A percentile compares a stretch with the other conserved stretches of the same genome.
These are phyloP conservation scores for Apteryx mantelli DNA, from an alignment of 2,113 vertebrate species.

Conservation along the genomic window DNA sequence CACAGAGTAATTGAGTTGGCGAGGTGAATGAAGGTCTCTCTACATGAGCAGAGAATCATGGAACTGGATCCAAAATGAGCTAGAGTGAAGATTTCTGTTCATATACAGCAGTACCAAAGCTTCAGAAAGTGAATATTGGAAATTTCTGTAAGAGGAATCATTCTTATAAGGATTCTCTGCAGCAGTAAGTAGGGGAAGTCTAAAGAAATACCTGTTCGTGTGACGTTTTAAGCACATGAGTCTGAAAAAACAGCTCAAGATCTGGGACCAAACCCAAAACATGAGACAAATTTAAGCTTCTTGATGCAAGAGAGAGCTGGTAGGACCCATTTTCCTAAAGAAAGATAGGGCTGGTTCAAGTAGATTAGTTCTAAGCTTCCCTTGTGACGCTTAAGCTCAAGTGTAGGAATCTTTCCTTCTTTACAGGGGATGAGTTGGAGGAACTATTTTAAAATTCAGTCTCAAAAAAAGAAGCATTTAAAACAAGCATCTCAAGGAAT, in stretches of 20 bases:
- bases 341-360: neutral
- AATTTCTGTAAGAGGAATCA: neutral
- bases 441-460: neutral
- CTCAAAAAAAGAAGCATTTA: neutral
- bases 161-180: neutral
- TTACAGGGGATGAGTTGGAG: neutral
- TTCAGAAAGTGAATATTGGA: neutral
- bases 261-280: neutral
- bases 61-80: neutral
- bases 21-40: neutral
- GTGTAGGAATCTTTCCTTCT: neutral
- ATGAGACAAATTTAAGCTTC: neutral
- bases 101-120: neutral
- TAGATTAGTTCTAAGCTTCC: neutral
- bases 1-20: neutral
- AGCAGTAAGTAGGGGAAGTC: neutral
- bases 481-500: neutral
- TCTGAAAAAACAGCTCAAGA: neutral
- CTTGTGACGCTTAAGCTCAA: neutral
- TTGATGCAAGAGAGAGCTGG: neutral
- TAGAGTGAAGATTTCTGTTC: neutral
- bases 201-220: fast-evolving
- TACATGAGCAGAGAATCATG: neutral
- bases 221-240: neutral
- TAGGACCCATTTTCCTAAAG: neutral